Conservation (phyloP, 35 echinoderm and acorn worm genomes). For the Ophiothrix spiculata region DNA sequence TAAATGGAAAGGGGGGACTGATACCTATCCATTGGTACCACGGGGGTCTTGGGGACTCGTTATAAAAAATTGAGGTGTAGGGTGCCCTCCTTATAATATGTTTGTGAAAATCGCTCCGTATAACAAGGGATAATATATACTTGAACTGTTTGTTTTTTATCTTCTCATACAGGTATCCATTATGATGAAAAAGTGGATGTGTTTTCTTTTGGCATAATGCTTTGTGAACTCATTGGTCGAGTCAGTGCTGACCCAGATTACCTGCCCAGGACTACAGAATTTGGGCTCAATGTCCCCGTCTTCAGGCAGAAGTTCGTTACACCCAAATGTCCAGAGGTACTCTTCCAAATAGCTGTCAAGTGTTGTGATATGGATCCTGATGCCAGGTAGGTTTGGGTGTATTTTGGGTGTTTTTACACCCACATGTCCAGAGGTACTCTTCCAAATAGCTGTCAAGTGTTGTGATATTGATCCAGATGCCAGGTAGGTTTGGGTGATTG, state of each 20-base stretch:
- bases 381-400: slow-evolving; percentile 46
- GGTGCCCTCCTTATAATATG: no score
- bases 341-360: slow-evolving; percentile 69
- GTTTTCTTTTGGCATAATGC: slow-evolving; percentile 88
- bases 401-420: neutral
- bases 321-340: slow-evolving; percentile 57
- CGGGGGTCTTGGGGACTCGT: no score
- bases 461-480: slow-evolving; percentile 76
- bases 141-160: no score
- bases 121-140: no score
- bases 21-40: no score
- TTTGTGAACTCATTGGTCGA: slow-evolving; percentile 90
- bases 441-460: slow-evolving; percentile 68
- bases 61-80: no score
- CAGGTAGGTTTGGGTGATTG: slow-evolving; percentile 38
- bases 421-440: slow-evolving; percentile 66
- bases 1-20: no score
- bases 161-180: slow-evolving; percentile 52
- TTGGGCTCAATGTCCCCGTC: slow-evolving; percentile 73
- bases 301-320: slow-evolving; percentile 67
- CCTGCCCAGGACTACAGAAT: slow-evolving; percentile 71
- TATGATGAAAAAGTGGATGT: slow-evolving; percentile 96
- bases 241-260: slow-evolving; percentile 77
- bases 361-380: slow-evolving; percentile 81
- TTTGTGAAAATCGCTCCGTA: no score